Base-by-base conservation (phyloP, 1,140 invertebrate species). In the Chrysopa pallens region DNA sequence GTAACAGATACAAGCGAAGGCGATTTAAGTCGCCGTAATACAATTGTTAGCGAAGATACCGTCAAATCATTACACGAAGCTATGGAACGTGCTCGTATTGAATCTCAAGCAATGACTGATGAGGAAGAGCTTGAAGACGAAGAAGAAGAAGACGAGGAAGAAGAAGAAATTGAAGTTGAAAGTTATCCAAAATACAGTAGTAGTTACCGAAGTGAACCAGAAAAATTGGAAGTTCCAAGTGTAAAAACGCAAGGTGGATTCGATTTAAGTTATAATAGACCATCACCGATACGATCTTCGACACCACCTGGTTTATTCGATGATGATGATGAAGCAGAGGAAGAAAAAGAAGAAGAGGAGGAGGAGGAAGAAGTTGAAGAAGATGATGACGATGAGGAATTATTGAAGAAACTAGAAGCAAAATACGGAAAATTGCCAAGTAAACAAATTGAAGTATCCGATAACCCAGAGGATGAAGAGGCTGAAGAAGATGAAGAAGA, bases 381-480 rank as follows among this genome's bases (percentile, higher is more conserved):
- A 53, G 50, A 58, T 17, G 54, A 53, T 36, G 60, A 68, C 35
- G 64, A 81, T 56, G 64, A 65, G 2, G 76, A 79, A 49, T 58
- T 80, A 27, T 64, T 80, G 50, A 75, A 66, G 50, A 70, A 74
- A 52, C 54, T 81, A 35, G 76, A 80, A 58, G 74, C 69, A 13
- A 80, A 76, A 64, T 80, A 80, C 56, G 78, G 78, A 37, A 75
- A 74, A 48, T 59, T 81, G 39, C 66, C 71, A 23, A 54, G 47
- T 23, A 62, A 67, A 39, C 59, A 61, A 1, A 64, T 67, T 33
- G 64, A 69, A 42, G 65, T 66, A n/a, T 53, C 57, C 4, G 53
- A 57, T 35, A 50, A 52, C 53, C 58, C 63, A 38, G 64, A 63
- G 56, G 68, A 72, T 54, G 58, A 66, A 40, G 61, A 64, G 13